These are phyloP conservation scores for Temnopleurus reevesii DNA, from an alignment of 53 echinoderm and acorn worm genomes.

Conservation along the genomic window DNA sequence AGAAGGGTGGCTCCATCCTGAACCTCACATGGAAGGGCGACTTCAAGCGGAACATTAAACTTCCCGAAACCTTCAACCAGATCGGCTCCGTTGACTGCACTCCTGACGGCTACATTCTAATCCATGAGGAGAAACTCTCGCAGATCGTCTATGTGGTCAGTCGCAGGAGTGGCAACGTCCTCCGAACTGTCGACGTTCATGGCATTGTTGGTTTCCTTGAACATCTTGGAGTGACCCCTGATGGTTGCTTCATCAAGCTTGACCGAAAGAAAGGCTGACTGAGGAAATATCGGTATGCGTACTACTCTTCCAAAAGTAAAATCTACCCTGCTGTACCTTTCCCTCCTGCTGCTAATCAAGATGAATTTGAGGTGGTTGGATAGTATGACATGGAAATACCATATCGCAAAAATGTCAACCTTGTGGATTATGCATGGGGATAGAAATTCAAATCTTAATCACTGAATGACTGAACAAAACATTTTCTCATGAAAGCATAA, in stretches of 20 bases:
- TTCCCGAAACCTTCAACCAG: conserved; percentile 67
- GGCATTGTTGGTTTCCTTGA: conserved; percentile 78
- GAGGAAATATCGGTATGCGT: conserved; percentile 68
- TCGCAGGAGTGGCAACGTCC: conserved; percentile 56
- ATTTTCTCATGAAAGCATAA: too few relatives aligned
- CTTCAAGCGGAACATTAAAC: conserved; percentile 46
- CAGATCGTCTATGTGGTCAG: conserved; percentile 74
- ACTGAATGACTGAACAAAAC: too few relatives aligned
- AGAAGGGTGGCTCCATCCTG: conserved; percentile 66
- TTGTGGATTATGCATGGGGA: too few relatives aligned
- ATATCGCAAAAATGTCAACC: not conserved
- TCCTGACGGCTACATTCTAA: conserved; percentile 68
- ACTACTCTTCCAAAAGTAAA: conserved; percentile 27
- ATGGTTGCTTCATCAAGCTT: conserved; percentile 76
- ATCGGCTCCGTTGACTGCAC: conserved; percentile 65
- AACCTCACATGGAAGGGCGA: conserved; percentile 64
- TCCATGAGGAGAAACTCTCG: conserved; percentile 74
- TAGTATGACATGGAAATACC: not conserved
- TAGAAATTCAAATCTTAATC: too few relatives aligned
- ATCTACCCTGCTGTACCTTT: not conserved
- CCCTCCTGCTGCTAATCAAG: conserved; percentile 1
- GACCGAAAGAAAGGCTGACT: conserved; percentile 76
- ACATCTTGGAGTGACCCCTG: conserved; percentile 66
- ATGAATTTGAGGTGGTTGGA: conserved; percentile 53
- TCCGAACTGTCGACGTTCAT: conserved; percentile 67